A percentile compares a stretch with the other conserved stretches of the same genome.
Evolutionary conservation across 1,140 invertebrate genomes (phyloP).

Genomic region (Lordiphosa clarofinis): DNA sequence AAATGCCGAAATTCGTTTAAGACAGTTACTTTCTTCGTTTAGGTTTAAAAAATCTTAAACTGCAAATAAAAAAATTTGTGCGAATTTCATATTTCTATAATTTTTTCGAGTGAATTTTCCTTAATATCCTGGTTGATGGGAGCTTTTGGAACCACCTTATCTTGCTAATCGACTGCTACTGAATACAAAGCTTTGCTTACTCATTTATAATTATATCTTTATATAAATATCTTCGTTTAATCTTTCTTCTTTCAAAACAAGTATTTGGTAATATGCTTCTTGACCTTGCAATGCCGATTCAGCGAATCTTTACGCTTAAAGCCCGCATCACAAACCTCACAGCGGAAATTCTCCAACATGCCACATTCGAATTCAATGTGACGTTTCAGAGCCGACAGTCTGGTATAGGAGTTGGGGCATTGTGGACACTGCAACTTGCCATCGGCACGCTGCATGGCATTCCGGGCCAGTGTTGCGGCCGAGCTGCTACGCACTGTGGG

Average conservation of each 20-base stretch:
- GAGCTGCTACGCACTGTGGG: slow-evolving; percentile 42
- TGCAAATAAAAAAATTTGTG: too few species aligned
- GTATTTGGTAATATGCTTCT: slow-evolving; percentile 66
- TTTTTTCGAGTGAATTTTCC: slow-evolving; percentile 36
- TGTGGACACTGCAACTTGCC: slow-evolving; percentile 67
- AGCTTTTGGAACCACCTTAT: slow-evolving; percentile 33
- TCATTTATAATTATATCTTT: slow-evolving; percentile 8
- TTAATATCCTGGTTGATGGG: slow-evolving; percentile 58
- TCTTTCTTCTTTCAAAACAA: slow-evolving; percentile 47
- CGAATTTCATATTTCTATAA: neutral
- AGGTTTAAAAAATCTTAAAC: too few species aligned
- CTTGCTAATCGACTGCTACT: neutral
- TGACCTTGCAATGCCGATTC: slow-evolving; percentile 79
- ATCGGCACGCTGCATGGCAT: slow-evolving; percentile 47
- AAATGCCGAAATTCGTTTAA: too few species aligned
- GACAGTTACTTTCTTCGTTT: too few species aligned
- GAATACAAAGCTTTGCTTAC: neutral
- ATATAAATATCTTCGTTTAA: slow-evolving; percentile 27
- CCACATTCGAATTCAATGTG: slow-evolving; percentile 62
- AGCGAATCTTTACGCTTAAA: slow-evolving; percentile 76
- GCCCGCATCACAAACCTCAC: slow-evolving; percentile 58
- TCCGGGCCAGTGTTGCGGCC: slow-evolving; percentile 50
- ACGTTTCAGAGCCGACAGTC: slow-evolving; percentile 62
- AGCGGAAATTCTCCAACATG: slow-evolving; percentile 59
- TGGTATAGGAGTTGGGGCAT: slow-evolving; percentile 61